Evolutionary conservation across 2,797 vertebrate species (phyloP).

Genomic region (Rhabdomys pumilio): DNA sequence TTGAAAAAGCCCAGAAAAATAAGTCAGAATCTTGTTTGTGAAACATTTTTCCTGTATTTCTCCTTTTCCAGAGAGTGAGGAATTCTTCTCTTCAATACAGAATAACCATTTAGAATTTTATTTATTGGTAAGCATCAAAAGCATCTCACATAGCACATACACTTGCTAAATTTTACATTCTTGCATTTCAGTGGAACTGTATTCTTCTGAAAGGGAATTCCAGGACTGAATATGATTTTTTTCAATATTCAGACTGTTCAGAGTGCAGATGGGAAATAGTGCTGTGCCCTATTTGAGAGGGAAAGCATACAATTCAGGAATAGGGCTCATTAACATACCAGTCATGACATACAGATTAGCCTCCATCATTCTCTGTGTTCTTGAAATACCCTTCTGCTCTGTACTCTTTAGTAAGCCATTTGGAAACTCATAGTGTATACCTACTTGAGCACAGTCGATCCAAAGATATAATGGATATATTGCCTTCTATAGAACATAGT

Average conservation of each 20-base stretch:
- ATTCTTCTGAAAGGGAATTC: not conserved
- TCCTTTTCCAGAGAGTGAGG: conserved; percentile 72
- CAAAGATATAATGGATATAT: not conserved
- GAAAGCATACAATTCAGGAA: not conserved
- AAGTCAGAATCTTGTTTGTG: conserved; percentile 81
- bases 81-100: conserved; percentile 45
- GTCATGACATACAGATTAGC: not conserved
- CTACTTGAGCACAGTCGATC: not conserved
- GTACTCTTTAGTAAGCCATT: not conserved
- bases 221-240: conserved; percentile 18
- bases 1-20: conserved; percentile 84
- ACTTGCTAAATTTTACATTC: conserved; percentile 29
- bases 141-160: not conserved
- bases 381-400: conserved; percentile 13
- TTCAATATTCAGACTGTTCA: not conserved
- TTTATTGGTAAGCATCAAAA: conserved; percentile 58
- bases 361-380: not conserved
- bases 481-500: not conserved
- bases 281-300: not conserved
- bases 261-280: not conserved
- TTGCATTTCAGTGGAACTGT: not conserved
- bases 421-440: conserved; percentile 26
- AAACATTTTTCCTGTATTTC: conserved; percentile 69
- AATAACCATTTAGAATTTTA: conserved; percentile 44
- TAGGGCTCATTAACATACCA: not conserved